Conservation (phyloP, 2,113 vertebrate species). For the Antechinus stuartii region DNA sequence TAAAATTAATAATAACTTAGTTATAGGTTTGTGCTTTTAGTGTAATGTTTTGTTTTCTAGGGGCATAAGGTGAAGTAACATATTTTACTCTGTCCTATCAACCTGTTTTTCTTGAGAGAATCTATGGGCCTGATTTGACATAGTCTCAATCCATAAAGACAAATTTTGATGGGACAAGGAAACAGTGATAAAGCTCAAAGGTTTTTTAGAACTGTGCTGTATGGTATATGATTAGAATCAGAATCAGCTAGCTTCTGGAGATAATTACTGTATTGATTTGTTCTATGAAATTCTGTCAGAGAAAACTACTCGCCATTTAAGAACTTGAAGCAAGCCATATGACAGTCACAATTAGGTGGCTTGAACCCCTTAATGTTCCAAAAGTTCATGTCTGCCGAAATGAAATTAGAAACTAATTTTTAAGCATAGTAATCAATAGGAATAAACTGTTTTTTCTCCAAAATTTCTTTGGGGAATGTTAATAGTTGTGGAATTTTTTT, state of each 20-base stretch:
- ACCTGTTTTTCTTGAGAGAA: slow-evolving; percentile 28
- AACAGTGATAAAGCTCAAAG: slow-evolving; percentile 39
- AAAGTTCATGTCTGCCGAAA: not conserved
- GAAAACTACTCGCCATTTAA: slow-evolving; percentile 44
- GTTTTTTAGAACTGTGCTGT: slow-evolving; percentile 35
- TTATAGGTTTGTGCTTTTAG: slow-evolving; percentile 22
- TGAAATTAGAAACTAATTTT: slow-evolving; percentile 14
- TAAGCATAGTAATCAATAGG: slow-evolving; percentile 36
- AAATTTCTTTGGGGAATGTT: slow-evolving; percentile 59
- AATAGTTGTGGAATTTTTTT: slow-evolving; percentile 35
- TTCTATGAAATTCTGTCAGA: slow-evolving; percentile 49
- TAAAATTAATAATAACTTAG: slow-evolving; percentile 27
- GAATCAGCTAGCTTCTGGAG: slow-evolving; percentile 39
- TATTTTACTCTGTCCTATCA: slow-evolving; percentile 35
- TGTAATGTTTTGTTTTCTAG: slow-evolving; percentile 51
- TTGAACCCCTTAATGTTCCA: slow-evolving; percentile 25
- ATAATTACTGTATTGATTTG: slow-evolving; percentile 35
- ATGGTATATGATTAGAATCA: slow-evolving; percentile 33
- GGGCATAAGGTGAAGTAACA: slow-evolving; percentile 35
- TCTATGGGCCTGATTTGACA: not conserved
- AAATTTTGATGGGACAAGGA: slow-evolving; percentile 45
- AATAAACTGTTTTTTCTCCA: slow-evolving; percentile 13
- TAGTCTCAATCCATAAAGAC: slow-evolving; percentile 22
- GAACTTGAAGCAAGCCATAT: slow-evolving; percentile 54
- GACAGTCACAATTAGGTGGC: slow-evolving; percentile 38